Evolutionary conservation across 2,113 vertebrate genomes (phyloP).

Genomic region (Phaethornis superciliosus): DNA sequence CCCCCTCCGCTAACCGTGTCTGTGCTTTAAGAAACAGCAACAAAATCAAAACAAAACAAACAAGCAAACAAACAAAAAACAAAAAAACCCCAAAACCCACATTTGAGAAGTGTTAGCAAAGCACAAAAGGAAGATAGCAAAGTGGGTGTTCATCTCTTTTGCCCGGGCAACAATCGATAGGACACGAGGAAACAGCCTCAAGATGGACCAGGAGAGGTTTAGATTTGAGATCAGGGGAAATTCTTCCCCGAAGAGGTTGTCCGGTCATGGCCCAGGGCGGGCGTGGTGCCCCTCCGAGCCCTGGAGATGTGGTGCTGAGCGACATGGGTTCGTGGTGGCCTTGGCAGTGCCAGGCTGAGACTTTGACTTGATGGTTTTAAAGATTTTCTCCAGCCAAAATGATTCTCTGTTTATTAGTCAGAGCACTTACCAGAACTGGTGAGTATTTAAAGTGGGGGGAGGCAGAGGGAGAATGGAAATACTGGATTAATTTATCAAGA

Average conservation of each 20-base stretch:
- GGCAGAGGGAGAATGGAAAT: neutral
- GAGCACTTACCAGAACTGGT: neutral
- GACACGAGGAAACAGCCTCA: neutral
- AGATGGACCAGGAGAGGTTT: neutral
- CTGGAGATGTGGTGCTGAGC: too few relatives aligned
- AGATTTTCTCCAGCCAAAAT: too few relatives aligned
- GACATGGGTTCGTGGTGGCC: too few relatives aligned
- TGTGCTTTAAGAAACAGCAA: neutral
- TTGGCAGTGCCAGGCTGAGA: too few relatives aligned
- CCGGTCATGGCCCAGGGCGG: neutral
- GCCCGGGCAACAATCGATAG: neutral
- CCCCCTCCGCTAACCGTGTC: neutral
- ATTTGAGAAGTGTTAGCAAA: too few relatives aligned
- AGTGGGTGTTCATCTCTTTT: too few relatives aligned
- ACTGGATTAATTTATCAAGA: neutral
- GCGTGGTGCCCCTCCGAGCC: too few relatives aligned
- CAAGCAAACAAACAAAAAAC: neutral
- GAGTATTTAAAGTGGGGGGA: neutral
- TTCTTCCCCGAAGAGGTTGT: neutral
- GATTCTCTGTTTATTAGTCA: too few relatives aligned
- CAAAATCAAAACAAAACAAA: too few relatives aligned
- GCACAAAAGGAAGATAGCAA: neutral
- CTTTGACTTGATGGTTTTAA: too few relatives aligned
- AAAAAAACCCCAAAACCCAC: too few relatives aligned
- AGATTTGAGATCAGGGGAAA: too few relatives aligned